Conservation (phyloP, 2,888 invertebrate genomes). For the Drosophila infuscata region DNA sequence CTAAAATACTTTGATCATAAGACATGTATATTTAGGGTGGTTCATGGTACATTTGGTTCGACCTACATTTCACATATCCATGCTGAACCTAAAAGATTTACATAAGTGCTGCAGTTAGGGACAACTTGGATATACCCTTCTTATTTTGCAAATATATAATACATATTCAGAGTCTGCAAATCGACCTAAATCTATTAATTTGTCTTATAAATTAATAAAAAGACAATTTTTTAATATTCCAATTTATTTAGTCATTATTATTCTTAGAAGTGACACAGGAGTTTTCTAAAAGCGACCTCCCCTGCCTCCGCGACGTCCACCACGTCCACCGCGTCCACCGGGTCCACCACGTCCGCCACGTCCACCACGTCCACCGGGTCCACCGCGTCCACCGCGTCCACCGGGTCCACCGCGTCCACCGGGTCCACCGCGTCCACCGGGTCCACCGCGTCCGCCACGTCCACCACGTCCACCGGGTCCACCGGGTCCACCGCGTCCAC, state of each 20-base stretch:
- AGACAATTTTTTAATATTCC: not conserved
- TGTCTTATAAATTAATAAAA: not conserved
- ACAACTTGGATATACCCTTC: not conserved
- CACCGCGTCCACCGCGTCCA: accelerated
- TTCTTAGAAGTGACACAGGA: not conserved
- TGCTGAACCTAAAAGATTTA: not conserved
- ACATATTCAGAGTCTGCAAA: not conserved
- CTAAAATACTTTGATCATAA: no score
- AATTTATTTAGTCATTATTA: not conserved
- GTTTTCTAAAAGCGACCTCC: not conserved
- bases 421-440: accelerated
- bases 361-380: accelerated
- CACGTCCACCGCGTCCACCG: accelerated
- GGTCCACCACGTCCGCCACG: accelerated
- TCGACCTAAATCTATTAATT: not conserved
- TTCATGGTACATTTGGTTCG: not conserved
- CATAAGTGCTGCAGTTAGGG: not conserved
- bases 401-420: no score
- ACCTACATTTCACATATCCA: not conserved
- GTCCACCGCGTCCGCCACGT: no score
- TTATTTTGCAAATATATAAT: not conserved
- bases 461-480: accelerated
- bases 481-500: accelerated
- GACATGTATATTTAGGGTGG: not conserved
- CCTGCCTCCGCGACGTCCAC: not conserved